A percentile compares a stretch with the other conserved stretches of the same genome.
phyloP scores from a whole-genome alignment of 2,797 vertebrate genomes.

The Bradypus variegatus region DNA sequence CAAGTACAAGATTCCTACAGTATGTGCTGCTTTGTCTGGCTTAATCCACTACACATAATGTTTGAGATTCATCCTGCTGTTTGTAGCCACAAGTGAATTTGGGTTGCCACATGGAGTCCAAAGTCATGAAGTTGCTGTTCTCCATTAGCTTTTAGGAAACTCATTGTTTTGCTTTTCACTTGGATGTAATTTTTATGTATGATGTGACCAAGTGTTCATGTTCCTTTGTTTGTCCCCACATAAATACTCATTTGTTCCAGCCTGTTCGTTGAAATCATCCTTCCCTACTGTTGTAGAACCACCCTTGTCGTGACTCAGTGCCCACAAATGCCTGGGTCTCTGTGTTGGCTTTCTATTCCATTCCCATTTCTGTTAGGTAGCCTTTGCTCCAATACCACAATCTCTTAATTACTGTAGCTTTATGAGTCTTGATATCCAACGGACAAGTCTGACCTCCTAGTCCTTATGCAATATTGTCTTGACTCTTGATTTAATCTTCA shows the following conservation, averaged over 20 bases:
- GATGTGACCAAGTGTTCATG: not conserved
- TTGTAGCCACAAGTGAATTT: too few species aligned
- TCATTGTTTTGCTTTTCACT: not conserved
- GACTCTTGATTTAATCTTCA: too few species aligned
- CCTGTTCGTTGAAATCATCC: not conserved
- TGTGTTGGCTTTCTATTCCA: not conserved
- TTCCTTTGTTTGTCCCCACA: not conserved
- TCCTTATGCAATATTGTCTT: not conserved
- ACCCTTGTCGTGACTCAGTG: not conserved
- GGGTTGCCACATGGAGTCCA: too few species aligned
- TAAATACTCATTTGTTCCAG: not conserved
- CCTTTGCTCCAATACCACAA: not conserved
- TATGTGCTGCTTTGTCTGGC: not conserved
- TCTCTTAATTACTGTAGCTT: not conserved
- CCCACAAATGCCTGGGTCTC: not conserved
- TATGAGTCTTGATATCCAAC: too few species aligned
- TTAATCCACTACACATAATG: too few species aligned
- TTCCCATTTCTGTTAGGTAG: not conserved
- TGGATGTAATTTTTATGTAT: not conserved
- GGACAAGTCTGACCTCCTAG: not conserved
- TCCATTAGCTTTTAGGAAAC: not conserved
- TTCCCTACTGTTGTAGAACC: too few species aligned
- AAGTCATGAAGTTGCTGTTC: too few species aligned
- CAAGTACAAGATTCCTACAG: fast-evolving
- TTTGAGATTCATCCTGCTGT: too few species aligned